A percentile compares a stretch with the other conserved stretches of the same genome.
Evolutionary conservation across 2,888 invertebrate genomes (phyloP).

Genomic region (Epirrhoe alternata): DNA sequence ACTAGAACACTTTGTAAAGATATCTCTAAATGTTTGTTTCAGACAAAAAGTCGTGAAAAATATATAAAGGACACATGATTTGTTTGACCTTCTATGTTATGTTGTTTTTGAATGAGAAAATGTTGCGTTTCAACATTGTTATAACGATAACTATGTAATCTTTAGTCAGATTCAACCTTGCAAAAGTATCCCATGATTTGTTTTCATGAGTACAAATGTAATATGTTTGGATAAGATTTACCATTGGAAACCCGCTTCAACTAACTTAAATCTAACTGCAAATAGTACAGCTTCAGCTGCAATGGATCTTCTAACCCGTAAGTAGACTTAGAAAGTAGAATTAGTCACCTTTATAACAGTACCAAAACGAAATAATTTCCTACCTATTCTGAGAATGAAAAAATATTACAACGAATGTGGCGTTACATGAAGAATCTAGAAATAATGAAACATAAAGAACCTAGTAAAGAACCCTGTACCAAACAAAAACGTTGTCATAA

Average conservation of each 20-base stretch:
- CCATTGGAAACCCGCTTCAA: slow-evolving; percentile 38
- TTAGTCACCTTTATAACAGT: slow-evolving; percentile 32
- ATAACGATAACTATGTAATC: background rate
- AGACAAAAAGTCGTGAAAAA: background rate
- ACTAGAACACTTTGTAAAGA: too few species aligned
- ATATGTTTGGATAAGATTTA: background rate
- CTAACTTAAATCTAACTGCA: slow-evolving; percentile 24
- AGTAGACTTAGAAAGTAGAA: slow-evolving; percentile 44
- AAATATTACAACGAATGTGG: background rate
- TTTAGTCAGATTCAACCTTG: background rate
- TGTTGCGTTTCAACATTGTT: slow-evolving; percentile 3
- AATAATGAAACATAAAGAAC: background rate
- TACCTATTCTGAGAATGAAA: background rate
- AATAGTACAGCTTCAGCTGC: slow-evolving; percentile 38
- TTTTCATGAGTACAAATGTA: background rate
- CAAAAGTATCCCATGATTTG: background rate
- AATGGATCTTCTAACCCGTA: slow-evolving; percentile 42
- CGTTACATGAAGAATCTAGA: background rate
- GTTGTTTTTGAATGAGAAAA: background rate
- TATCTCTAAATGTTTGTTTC: background rate
- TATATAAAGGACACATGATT: background rate
- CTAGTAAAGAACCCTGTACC: background rate
- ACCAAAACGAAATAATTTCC: background rate
- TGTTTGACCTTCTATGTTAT: background rate
- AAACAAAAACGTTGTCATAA: background rate